Base-by-base conservation (phyloP, 2,888 invertebrate genomes). In the Eristalinus sepulchralis region DNA sequence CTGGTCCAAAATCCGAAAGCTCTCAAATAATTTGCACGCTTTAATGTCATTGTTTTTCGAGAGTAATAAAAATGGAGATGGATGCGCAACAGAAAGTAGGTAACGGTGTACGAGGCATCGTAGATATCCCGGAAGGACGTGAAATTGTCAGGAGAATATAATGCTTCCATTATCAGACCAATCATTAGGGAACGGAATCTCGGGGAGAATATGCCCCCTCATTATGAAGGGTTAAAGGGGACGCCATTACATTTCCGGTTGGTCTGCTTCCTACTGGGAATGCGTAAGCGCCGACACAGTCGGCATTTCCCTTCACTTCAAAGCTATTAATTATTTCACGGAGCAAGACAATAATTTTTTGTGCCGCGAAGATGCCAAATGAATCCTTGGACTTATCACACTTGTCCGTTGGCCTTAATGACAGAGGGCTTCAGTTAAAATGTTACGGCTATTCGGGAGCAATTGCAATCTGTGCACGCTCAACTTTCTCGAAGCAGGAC, bases 21-120 rank as follows among this genome's bases (percentile, higher is more conserved):
- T 82, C 71, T 86, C 86, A 86, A 86, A 86, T 86, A 79, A 83
- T 86, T 86, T 86, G 86, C 73, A 82, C 73, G 60, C 75, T 86
- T 86, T 82, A 86, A 86, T 86, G 86, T 86, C 82, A 82, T 86
- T 86, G 86, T 86, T 86, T 70, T 83, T 67, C 60, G 60, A 62
- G 59, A 81, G 77, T 78, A 78, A 81, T 85, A 85, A 85, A 85
- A 85, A 81, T 78, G 73, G 63, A 78, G 60, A 85, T 81, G 77
- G 59, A 85, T 81, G 81, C 81, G 77, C 63, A 73, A 36, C 72
- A 67, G 70, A 82, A 78, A 75, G 53, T 57, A 57, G 62, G 36
- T 62, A 63, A 72, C 68, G 39, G 60, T 75, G 62, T 76, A 70
- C 34, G n/a, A n/a, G 68, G 22, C 34, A 17, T 67, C 63, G 71